Evolutionary conservation across 53 echinoderm and acorn worm species (phyloP), one percentile per base, ranked within the genome.

Genomic region (Pentamera pediparva): DNA sequence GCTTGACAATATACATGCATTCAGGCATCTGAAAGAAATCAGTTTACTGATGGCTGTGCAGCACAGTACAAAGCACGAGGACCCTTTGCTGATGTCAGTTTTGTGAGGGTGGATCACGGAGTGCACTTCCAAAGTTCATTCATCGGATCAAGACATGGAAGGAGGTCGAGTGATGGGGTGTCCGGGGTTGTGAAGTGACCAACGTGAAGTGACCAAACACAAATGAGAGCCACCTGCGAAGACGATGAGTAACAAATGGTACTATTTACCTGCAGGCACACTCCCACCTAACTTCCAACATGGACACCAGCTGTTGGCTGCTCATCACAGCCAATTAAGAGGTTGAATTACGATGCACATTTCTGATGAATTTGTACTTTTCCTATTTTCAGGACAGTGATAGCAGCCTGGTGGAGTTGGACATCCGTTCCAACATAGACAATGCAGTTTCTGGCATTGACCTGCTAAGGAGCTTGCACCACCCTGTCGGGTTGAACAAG

Each of bases 61-160:
- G 48, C 73, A 6, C 73, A 72, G 52, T 72, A 72, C 15, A 72
- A 72, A 19, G 25, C 73, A 26, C 49, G 52, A 5, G 73, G 73
- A 26, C 73, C 73, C 52, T 72, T 72, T 50, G 17, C 50, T 49
- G 73, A 72, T 31, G 18, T 72, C 52, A 50, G 50, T 50, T 72
- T 72, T 31, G 52, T 32, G 17, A 52, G 31, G 32, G 28, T 25
- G 26, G 73, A 72, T 32, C 32, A 50, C 19, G 73, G 73, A 25
- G 11, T 72, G 31, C n/a, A 28, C 34, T 31, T 72, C 4, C 10
- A 72, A 50, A 48, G 73, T 26, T 28, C 49, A 25, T 72, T 13
- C 27, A 52, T 72, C 29, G 73, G 73, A 11, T 72, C 73, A 27
- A 48, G 52, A 72, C 73, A 72, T 51, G 73, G 73, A 11, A 72